These are phyloP conservation scores for Dryococelus australis DNA, from an alignment of 2,888 invertebrate species.

Conservation along the genomic window DNA sequence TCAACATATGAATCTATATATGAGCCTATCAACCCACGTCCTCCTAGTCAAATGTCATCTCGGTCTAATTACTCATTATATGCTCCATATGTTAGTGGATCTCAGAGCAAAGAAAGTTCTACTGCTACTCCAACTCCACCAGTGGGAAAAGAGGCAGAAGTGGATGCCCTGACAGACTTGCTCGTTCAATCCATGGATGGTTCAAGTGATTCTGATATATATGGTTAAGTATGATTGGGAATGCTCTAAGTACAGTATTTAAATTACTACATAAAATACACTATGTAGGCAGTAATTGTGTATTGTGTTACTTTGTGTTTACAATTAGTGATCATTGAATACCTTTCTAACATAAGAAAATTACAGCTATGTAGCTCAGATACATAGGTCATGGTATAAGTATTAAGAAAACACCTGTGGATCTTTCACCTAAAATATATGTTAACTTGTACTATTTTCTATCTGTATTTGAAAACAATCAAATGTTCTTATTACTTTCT, in stretches of 20 bases:
- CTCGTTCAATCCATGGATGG: constrained; percentile 88
- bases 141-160: constrained; percentile 77
- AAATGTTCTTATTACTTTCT: no score
- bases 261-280: background rate
- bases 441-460: no score
- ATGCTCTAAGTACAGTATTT: no score
- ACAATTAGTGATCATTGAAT: no score
- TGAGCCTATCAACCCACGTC: constrained; percentile 89
- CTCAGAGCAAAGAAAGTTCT: constrained; percentile 41
- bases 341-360: no score
- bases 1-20: constrained; percentile 88
- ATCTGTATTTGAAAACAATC: no score
- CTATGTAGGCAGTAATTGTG: background rate
- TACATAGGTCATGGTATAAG: no score
- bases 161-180: constrained; percentile 87
- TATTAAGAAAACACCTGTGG: no score
- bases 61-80: constrained; percentile 73
- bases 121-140: constrained; percentile 36
- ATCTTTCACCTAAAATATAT: no score
- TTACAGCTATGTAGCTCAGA: no score
- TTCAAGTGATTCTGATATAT: constrained; percentile 73
- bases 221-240: constrained; percentile 58
- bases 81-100: constrained; percentile 66
- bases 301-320: background rate
- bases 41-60: constrained; percentile 73